Evolutionary conservation across 2,797 vertebrate genomes (phyloP).

Genomic region (Cossypha dichroa): DNA sequence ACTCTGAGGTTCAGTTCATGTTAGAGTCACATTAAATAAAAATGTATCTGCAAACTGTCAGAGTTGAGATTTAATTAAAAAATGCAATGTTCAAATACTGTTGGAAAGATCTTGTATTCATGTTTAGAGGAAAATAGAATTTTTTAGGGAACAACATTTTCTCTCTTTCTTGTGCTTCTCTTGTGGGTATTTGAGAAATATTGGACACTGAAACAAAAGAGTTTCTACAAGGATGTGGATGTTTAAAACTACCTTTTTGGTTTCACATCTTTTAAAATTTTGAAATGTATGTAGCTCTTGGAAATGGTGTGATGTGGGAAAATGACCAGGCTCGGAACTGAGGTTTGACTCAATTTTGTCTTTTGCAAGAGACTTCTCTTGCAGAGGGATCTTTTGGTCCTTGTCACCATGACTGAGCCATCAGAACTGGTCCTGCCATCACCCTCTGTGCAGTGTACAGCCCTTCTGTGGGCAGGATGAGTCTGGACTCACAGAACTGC

Average conservation of each 20-base stretch:
- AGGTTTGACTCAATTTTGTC: background rate
- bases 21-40: conserved; percentile 23
- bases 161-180: background rate
- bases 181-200: background rate
- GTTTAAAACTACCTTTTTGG: background rate
- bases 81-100: background rate
- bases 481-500: background rate
- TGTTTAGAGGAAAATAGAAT: background rate
- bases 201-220: background rate
- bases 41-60: background rate
- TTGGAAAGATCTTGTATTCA: background rate
- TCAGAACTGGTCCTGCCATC: background rate
- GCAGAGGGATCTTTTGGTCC: background rate
- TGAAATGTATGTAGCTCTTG: background rate
- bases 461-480: background rate
- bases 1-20: background rate
- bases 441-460: background rate
- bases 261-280: background rate
- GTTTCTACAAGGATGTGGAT: background rate
- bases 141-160: background rate
- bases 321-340: rapidly evolving
- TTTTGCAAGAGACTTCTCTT: background rate
- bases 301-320: background rate
- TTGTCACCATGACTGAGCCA: background rate
- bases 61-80: background rate